Evolutionary conservation across 2,797 vertebrate species (phyloP).

Genomic region (Oophaga sylvatica): DNA sequence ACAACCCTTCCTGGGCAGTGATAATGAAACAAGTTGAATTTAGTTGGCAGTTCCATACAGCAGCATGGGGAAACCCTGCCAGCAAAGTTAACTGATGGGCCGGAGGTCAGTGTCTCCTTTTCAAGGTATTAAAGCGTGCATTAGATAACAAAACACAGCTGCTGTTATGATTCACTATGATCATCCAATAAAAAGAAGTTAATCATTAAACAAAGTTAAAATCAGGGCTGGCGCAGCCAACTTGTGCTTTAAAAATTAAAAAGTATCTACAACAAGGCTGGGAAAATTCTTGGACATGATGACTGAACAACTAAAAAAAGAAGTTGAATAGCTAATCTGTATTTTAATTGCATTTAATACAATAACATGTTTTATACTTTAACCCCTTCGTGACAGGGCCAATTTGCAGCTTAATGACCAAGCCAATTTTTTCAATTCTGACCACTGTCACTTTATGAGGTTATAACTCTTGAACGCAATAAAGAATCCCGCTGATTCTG

Average conservation of each 20-base stretch:
- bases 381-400: no score
- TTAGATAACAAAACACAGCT: constrained; percentile 60
- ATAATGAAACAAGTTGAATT: constrained; percentile 47
- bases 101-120: constrained; percentile 56
- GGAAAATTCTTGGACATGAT: constrained; percentile 32
- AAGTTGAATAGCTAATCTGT: neutral
- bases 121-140: constrained; percentile 60
- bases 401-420: no score
- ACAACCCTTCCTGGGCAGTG: constrained; percentile 20
- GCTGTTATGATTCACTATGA: constrained; percentile 40
- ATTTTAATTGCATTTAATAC: constrained; percentile 16
- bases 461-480: no score
- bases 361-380: neutral
- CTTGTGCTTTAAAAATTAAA: constrained; percentile 56
- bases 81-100: constrained; percentile 61
- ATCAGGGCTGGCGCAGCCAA: constrained; percentile 44
- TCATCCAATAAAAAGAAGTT: constrained; percentile 59
- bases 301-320: constrained; percentile 5
- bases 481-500: no score
- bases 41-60: constrained; percentile 40
- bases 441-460: no score
- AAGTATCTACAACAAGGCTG: constrained; percentile 30
- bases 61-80: constrained; percentile 34
- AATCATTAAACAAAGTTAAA: constrained; percentile 62
- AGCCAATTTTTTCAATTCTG: no score